Percentiles rank a stretch among this genome's conserved stretches.
These are phyloP conservation scores for Antedon mediterranea DNA, from an alignment of 53 echinoderm and acorn worm species.

Conservation along the genomic window DNA sequence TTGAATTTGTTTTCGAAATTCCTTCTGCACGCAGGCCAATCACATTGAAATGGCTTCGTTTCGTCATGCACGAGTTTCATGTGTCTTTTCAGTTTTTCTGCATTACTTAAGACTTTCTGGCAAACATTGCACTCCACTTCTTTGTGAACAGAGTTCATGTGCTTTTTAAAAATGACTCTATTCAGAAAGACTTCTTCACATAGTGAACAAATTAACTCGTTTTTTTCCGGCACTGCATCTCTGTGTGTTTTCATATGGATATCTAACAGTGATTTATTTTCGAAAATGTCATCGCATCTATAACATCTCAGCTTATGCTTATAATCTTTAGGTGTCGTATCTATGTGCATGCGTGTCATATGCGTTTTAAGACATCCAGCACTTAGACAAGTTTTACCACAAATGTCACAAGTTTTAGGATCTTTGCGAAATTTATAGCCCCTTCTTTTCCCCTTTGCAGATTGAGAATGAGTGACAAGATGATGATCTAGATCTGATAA, in stretches of 20 bases:
- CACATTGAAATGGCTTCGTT: background rate
- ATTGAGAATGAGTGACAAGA: background rate
- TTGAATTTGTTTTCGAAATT: background rate
- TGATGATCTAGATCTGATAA: background rate
- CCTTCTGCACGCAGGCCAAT: background rate
- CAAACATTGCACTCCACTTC: background rate
- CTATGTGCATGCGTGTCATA: too few species aligned
- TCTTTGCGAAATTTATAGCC: too few species aligned
- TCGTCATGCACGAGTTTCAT: background rate
- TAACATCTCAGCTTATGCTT: background rate
- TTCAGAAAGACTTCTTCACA: background rate
- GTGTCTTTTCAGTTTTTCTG: background rate
- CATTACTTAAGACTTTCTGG: background rate
- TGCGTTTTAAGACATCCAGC: too few species aligned
- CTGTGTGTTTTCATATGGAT: background rate
- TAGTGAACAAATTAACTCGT: background rate
- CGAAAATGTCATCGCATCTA: background rate
- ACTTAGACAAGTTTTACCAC: too few species aligned
- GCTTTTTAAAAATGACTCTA: background rate
- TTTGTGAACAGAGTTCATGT: background rate
- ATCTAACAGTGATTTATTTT: background rate
- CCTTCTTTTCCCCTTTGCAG: too few species aligned
- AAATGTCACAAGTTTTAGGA: too few species aligned
- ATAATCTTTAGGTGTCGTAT: too few species aligned
- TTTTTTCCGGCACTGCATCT: background rate